Evolutionary conservation across 2,888 invertebrate species (phyloP), one percentile per base, ranked within the genome.

Genomic region (Lochmaea crataegi): DNA sequence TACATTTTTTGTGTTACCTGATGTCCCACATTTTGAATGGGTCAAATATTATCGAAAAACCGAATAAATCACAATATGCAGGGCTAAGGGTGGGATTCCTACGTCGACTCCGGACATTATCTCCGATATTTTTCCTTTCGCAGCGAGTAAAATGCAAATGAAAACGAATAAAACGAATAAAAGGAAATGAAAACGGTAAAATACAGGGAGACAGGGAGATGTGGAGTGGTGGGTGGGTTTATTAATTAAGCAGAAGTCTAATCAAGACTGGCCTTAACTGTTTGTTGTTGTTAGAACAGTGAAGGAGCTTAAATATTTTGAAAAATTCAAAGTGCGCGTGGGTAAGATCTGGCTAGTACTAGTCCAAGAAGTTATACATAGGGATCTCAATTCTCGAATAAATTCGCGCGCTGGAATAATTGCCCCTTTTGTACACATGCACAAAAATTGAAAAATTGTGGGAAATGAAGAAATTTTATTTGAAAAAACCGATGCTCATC

Each of bases 161-260:
- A 82, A 82, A 68, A 80, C 84, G 84, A 84, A 58, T 82, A 80
- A 82, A 82, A 82, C 83, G 84, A 82, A 77, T 73, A 75, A 74
- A 75, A 83, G 83, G 82, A 84, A 84, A 84, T 83, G 82, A 83
- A 81, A 81, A 81, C 77, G 82, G 76, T 80, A 66, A 48, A 45
- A 7, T 32, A 78, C 80, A 80, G 82, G 72, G 66, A n/a, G 18
- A 32, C 11, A 10, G 12, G 32, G 4, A 45, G 45, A 4, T 45
- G 12, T 45, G 14, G 45, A 45, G 12, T 32, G 32, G 12, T 14
- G 58, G 60, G 86, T 86, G 86, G 87, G 87, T 87, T 88, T 88
- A 88, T 89, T 89, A 89, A 89, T 89, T 88, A 88, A 88, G 88
- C 87, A 88, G 88, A 88, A 88, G 88, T 87, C 88, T 88, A 88